A percentile compares a stretch with the other conserved stretches of the same genome.
Evolutionary conservation across 1,140 invertebrate genomes (phyloP).

Genomic region (Aphaenogaster rudis): DNA sequence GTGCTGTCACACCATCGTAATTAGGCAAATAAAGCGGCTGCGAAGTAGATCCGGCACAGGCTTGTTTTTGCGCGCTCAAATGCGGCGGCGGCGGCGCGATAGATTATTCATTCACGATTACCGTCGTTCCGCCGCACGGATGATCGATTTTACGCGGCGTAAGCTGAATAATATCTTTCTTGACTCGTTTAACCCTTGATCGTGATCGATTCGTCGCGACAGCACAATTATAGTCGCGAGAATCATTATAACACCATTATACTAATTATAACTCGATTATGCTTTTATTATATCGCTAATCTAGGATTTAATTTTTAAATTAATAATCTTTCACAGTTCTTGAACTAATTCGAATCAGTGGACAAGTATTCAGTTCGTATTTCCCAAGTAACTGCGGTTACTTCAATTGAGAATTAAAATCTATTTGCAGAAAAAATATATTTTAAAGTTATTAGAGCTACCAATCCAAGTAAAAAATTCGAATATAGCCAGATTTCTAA

Average conservation of each 20-base stretch:
- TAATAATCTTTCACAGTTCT: not conserved
- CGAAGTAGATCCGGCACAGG: conserved; percentile 25
- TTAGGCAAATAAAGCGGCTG: conserved; percentile 51
- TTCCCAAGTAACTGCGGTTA: not conserved
- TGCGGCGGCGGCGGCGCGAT: not conserved
- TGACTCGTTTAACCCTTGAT: not conserved
- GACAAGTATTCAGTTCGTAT: not conserved
- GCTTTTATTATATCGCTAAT: not conserved
- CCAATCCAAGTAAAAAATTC: not conserved
- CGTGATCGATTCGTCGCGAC: not conserved
- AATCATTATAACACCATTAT: not conserved
- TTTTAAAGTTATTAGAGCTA: not conserved
- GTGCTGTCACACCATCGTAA: conserved; percentile 43
- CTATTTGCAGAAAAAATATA: not conserved
- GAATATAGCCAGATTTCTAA: not conserved
- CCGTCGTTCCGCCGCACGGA: not conserved
- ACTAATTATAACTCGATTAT: not conserved
- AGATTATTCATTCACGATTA: conserved; percentile 19
- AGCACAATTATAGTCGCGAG: not conserved
- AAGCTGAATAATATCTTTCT: not conserved
- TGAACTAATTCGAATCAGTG: not conserved
- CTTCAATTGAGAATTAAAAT: not conserved
- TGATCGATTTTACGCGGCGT: not conserved
- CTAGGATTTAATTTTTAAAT: not conserved
- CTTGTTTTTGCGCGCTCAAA: conserved; percentile 27